phyloP scores from a whole-genome alignment of 2,888 invertebrate genomes.

The Xylota segnis region DNA sequence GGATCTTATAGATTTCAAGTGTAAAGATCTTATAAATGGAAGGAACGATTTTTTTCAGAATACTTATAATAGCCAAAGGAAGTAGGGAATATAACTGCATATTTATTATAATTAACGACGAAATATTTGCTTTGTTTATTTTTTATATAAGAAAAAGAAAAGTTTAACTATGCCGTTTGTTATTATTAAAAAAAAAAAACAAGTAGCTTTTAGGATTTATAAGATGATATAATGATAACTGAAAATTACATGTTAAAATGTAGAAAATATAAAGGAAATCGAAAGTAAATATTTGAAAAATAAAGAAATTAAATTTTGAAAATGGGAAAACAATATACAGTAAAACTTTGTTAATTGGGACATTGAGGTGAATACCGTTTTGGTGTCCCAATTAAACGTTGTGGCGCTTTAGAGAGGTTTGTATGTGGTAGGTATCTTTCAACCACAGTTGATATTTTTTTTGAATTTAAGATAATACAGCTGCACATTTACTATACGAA shows the following conservation, averaged over 20 bases:
- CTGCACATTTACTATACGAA: no score
- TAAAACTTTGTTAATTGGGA: no score
- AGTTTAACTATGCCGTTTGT: slow-evolving; percentile 60
- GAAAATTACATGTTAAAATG: slow-evolving; percentile 71
- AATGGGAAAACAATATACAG: slow-evolving; percentile 21
- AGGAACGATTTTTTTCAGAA: slow-evolving; percentile 1
- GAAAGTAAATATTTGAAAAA: slow-evolving; percentile 50
- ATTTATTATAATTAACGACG: slow-evolving; percentile 15
- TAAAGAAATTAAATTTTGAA: slow-evolving; percentile 45
- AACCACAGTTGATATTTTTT: no score
- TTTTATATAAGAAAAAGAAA: slow-evolving; percentile 15
- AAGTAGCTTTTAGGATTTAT: slow-evolving; percentile 62
- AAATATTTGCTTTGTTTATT: slow-evolving; percentile 37
- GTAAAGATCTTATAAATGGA: slow-evolving; percentile 38
- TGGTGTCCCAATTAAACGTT: no score
- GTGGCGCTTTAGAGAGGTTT: no score
- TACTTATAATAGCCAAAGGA: slow-evolving; percentile 61
- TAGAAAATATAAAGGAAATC: slow-evolving; percentile 52
- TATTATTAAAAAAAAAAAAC: slow-evolving; percentile 45
- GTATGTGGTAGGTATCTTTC: no score
- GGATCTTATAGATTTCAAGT: slow-evolving; percentile 33
- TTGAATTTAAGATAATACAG: no score
- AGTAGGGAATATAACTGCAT: slow-evolving; percentile 47
- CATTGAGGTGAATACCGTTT: no score
- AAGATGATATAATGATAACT: slow-evolving; percentile 37